Percentiles rank a stretch among this genome's conserved stretches.
phyloP scores from a whole-genome alignment of 2,113 vertebrate species.

The Esox niger region DNA sequence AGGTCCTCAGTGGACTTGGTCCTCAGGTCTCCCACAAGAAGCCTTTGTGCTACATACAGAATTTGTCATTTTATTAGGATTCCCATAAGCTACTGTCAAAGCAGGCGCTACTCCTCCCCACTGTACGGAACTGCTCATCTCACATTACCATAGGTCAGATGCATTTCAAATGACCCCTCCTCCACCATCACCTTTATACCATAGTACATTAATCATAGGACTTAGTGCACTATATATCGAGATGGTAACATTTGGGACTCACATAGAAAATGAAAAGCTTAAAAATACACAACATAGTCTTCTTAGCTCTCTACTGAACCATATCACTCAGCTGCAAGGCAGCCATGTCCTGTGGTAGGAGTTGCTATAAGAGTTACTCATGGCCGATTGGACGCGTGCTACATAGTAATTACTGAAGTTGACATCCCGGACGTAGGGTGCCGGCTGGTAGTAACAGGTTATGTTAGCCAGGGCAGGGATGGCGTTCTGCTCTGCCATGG shows the following conservation, averaged over 20 bases:
- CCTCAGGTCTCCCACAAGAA: constrained; percentile 26
- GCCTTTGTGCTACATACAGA: constrained; percentile 45
- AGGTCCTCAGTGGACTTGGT: constrained; percentile 7
- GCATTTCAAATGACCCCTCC: too few species aligned
- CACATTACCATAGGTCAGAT: constrained; percentile 14
- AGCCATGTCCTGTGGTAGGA: constrained; percentile 90
- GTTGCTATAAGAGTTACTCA: constrained; percentile 75
- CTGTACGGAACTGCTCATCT: constrained; percentile 26
- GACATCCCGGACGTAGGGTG: constrained; percentile 78
- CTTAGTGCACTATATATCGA: too few species aligned
- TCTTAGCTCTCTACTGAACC: constrained; percentile 3
- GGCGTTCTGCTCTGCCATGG: constrained; percentile 86
- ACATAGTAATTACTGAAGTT: constrained; percentile 89
- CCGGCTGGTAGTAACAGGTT: constrained; percentile 89
- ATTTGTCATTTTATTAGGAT: too few species aligned
- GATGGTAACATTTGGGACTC: too few species aligned
- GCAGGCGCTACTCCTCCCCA: too few species aligned
- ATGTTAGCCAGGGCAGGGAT: constrained; percentile 82
- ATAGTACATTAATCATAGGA: too few species aligned
- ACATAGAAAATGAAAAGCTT: constrained; percentile 17
- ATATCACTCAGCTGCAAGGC: constrained; percentile 83
- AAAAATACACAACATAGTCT: neutral
- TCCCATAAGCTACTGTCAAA: too few species aligned
- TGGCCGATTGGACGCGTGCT: constrained; percentile 83
- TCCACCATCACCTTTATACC: too few species aligned